phyloP scores from a whole-genome alignment of 2,797 vertebrate genomes.

The Pantherophis vulpinus region DNA sequence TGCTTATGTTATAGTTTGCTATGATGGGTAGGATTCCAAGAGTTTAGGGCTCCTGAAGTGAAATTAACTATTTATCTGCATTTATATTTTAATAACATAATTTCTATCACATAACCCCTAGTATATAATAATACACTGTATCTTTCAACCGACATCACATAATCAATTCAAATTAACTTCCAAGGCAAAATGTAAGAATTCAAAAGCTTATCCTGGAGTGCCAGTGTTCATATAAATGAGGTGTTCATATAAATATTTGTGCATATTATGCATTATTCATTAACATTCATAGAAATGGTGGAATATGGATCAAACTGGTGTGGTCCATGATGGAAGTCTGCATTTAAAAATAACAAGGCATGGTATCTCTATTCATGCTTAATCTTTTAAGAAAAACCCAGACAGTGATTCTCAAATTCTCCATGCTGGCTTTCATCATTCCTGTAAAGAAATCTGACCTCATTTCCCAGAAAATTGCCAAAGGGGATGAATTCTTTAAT shows the following conservation, averaged over 20 bases:
- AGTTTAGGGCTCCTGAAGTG: not conserved
- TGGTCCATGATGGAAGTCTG: not conserved
- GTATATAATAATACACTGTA: not conserved
- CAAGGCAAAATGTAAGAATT: not conserved
- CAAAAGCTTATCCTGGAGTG: not conserved
- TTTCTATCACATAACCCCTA: not conserved
- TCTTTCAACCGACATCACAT: not conserved
- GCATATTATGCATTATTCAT: not conserved
- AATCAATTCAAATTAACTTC: not conserved
- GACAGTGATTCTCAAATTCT: not conserved
- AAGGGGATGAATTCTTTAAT: not conserved
- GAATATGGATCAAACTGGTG: not conserved
- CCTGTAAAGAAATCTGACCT: not conserved
- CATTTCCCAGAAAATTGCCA: not conserved
- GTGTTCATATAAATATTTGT: not conserved
- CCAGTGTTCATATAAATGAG: not conserved
- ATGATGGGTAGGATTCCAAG: not conserved
- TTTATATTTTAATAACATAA: not conserved
- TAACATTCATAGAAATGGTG: not conserved
- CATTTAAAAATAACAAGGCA: not conserved
- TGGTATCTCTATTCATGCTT: not conserved
- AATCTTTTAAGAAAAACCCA: not conserved
- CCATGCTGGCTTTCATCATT: not conserved
- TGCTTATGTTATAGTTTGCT: not conserved
- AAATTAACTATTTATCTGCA: not conserved